These are phyloP conservation scores for Gymnobelideus leadbeateri DNA, from an alignment of 2,113 vertebrate genomes.

Conservation along the genomic window DNA sequence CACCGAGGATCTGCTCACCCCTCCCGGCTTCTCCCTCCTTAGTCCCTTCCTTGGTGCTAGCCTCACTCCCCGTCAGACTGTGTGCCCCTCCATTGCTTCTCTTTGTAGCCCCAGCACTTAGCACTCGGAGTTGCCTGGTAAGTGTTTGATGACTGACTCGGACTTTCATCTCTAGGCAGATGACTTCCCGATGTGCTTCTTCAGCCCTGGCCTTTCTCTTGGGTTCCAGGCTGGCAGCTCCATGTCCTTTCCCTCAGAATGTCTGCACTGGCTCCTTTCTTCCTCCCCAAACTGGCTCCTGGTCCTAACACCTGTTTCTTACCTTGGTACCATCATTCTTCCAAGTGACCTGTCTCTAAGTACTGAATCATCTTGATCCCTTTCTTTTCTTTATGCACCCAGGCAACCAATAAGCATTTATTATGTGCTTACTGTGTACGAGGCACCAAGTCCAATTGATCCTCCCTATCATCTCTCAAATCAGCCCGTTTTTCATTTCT, in stretches of 20 bases:
- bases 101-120: background rate
- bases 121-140: background rate
- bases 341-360: background rate
- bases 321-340: background rate
- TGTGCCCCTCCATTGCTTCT: background rate
- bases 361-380: background rate
- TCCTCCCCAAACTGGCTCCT: background rate
- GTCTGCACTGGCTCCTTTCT: background rate
- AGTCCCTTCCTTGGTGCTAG: background rate
- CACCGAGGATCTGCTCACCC: background rate
- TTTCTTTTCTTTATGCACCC: background rate
- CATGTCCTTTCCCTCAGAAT: background rate
- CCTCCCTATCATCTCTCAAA: background rate
- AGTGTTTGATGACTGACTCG: background rate
- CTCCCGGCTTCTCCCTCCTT: too few species aligned
- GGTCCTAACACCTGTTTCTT: background rate
- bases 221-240: background rate
- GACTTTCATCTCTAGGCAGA: background rate
- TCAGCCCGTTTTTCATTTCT: background rate
- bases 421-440: background rate
- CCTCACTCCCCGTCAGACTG: background rate
- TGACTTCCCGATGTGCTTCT: background rate
- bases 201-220: background rate
- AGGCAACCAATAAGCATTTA: background rate
- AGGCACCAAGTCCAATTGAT: background rate